These are phyloP conservation scores for Bufo bufo DNA, from an alignment of 2,113 vertebrate genomes.

Conservation along the genomic window DNA sequence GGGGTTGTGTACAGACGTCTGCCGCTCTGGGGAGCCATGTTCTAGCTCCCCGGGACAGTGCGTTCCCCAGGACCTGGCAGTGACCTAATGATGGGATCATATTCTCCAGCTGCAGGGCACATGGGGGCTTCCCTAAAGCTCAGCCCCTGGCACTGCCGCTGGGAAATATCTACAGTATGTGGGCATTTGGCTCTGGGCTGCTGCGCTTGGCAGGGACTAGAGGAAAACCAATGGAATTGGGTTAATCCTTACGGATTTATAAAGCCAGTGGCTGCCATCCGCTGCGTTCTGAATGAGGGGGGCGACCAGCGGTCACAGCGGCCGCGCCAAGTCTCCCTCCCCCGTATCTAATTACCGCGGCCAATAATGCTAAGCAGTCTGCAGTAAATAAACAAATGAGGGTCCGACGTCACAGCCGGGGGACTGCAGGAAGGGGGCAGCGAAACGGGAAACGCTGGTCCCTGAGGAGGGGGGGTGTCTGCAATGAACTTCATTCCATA, in stretches of 20 bases:
- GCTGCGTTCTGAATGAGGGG: background rate
- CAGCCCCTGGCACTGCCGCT: background rate
- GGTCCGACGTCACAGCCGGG: slow-evolving; percentile 12
- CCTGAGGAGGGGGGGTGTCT: background rate
- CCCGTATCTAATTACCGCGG: background rate
- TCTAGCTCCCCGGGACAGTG: no score
- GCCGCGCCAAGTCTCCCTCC: background rate
- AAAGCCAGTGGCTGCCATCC: background rate
- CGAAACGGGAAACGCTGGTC: background rate
- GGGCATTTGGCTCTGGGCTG: background rate
- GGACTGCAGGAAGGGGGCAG: background rate
- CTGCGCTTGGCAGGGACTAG: slow-evolving; percentile 7
- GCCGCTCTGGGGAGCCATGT: no score
- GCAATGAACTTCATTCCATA: no score
- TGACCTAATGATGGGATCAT: background rate
- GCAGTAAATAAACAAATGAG: slow-evolving; percentile 36
- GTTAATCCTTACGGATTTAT: slow-evolving; percentile 34
- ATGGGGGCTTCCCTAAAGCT: background rate
- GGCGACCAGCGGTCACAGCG: background rate
- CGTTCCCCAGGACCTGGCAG: slow-evolving; percentile 10
- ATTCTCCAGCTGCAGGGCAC: background rate
- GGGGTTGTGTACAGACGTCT: no score
- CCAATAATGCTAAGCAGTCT: slow-evolving; percentile 27
- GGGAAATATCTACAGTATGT: slow-evolving; percentile 14
- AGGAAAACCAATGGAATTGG: slow-evolving; percentile 14